Base-by-base conservation (phyloP, 2,113 vertebrate species). In the Scalopus aquaticus region DNA sequence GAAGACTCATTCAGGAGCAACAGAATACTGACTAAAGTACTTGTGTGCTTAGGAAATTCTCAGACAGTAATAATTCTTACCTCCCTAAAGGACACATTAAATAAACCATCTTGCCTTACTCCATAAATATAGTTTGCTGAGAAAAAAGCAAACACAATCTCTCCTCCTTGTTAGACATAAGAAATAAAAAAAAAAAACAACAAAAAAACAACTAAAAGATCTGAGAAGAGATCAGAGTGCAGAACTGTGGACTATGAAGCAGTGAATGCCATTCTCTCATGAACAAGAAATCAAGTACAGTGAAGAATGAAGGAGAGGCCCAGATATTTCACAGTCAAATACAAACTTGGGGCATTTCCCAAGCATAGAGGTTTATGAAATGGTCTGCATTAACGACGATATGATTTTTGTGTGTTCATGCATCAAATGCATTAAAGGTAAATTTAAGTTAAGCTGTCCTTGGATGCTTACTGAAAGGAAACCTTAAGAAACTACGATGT, bases 351-450 rank as follows among this genome's bases (percentile, higher is more conserved):
- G 44, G 24, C 28, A 70, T 80, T 82, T 81, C 76, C n/a, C 35
- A 80, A 73, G 67, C 37, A 94, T 82, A 60, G 58, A 72, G 15
- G 12, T 67, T 92, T 78, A 35, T 62, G 92, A 77, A 94, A 32
- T 10, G 32, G 78, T 6, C 10, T 60, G 8, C 46, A 64, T n/a
- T 30, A 54, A 32, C 54, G 74, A 85, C 81, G 93, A n/a, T 32
- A 85, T 87, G n/a, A 5, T 16, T 30, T 39, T 60, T 65, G 26
- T 83, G 46, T 69, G 54, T 11, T 62, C 39, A 69, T 9, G 2
- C 44, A 32, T 24, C 51, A 73, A 39, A 85, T 39, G 15, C 6
- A 49, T 17, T 1, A n/a, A 67, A 15, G 39, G 0, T 3, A 54
- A 89, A n/a, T 49, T 70, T 72, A 78, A 37, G 30, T 64, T 54